phyloP scores from a whole-genome alignment of 1,140 invertebrate species.

The Drosophila pseudoananassae region DNA sequence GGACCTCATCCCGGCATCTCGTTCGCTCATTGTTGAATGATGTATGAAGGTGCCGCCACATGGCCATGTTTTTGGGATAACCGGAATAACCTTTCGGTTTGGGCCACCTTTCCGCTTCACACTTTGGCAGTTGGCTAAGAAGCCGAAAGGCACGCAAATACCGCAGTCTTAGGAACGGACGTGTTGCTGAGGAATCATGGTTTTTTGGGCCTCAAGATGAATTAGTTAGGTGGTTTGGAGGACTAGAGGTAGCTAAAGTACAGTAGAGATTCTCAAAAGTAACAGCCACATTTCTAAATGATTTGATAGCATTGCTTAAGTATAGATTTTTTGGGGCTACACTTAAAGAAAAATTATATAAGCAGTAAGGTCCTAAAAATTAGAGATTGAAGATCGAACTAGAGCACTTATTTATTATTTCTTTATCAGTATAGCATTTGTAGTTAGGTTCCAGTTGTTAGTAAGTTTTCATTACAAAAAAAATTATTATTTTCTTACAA shows the following conservation, averaged over 20 bases:
- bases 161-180: slow-evolving; percentile 22
- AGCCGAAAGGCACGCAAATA: slow-evolving; percentile 37
- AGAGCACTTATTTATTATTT: too few species aligned
- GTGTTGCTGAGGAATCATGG: slow-evolving; percentile 45
- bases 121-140: slow-evolving; percentile 7
- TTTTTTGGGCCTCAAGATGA: slow-evolving; percentile 26
- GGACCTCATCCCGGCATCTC: slow-evolving; percentile 1
- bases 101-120: background rate
- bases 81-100: background rate
- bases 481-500: too few species aligned
- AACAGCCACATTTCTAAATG: slow-evolving; percentile 7
- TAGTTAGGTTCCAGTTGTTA: too few species aligned
- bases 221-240: slow-evolving; percentile 2
- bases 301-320: background rate
- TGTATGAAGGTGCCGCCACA: slow-evolving; percentile 56
- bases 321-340: background rate
- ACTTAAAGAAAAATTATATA: background rate
- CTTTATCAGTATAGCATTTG: too few species aligned
- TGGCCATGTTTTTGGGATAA: slow-evolving; percentile 27
- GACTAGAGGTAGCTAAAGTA: background rate
- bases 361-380: too few species aligned
- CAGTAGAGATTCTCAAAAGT: slow-evolving; percentile 12
- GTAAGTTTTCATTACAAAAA: too few species aligned
- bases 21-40: slow-evolving; percentile 70
- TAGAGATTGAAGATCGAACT: too few species aligned